Base-by-base conservation (phyloP, 30 jellyfish, hydroid and myxozoan species). In the Catostylus mosaicus region DNA sequence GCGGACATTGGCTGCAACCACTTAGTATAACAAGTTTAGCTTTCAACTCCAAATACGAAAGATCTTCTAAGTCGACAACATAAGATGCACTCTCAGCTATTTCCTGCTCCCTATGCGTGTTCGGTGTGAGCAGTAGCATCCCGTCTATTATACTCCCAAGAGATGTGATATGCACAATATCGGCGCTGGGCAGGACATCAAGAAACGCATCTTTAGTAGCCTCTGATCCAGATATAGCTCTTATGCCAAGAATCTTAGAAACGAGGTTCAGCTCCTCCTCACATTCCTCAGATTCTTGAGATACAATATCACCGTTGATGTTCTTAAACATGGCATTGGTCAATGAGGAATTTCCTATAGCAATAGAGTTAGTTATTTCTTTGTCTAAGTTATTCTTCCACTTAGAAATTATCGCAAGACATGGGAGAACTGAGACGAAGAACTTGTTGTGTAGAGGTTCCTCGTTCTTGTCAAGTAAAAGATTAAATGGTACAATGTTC, bases 1-100 rank as follows among this genome's bases (percentile, higher is more conserved):
- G 95, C 12, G 88, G 83, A 62, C 95, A 84, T 33, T 84, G 88
- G 37, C 34, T 52, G 83, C 95, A 84, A 1, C 82, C 31, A 60
- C 95, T 84, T 10, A 84, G 45, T 19, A 84, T 40, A 20, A 84
- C 84, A 12, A 84, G 84, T 23, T 50, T 84, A 12, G 95, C 95
- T 8, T 66, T 63, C 26, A 84, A 36, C 19, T 62, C 67, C 18
- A 84, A 20, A 50, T 73, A 71, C 43, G 84, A 40, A 23, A 84
- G 61, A 31, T 84, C 95, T 2, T 62, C 71, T 40, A 75, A 24
- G 46, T 62, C 73, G 45, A 84, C 30, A 5, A 73, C 65, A 73
- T 34, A 84, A 6, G 95, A 84, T 32, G 48, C 38, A 19, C 64
- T 22, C 50, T 84, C 95, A 16, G 95, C 88, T 36, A 60, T 59